Evolutionary conservation across 2,888 invertebrate genomes (phyloP).

Genomic region (Conchocele bisecta): DNA sequence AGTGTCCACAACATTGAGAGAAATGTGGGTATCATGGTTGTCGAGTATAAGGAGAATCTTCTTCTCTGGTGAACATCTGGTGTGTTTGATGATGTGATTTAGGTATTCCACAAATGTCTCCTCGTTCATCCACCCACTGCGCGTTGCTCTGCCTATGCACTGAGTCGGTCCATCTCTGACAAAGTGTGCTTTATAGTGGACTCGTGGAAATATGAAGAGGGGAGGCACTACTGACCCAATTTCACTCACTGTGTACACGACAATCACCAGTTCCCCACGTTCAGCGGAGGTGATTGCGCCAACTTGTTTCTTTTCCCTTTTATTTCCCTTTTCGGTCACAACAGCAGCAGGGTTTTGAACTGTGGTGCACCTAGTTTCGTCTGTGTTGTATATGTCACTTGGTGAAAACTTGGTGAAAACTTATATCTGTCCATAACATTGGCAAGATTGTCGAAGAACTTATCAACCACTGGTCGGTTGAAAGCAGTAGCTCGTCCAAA

Average conservation of each 20-base stretch:
- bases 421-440: slow-evolving; percentile 39
- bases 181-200: slow-evolving; percentile 32
- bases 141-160: slow-evolving; percentile 25
- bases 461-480: slow-evolving; percentile 29
- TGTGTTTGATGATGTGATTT: slow-evolving; percentile 73
- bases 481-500: slow-evolving; percentile 45
- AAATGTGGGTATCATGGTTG: slow-evolving; percentile 72
- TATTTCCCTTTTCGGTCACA: slow-evolving; percentile 42
- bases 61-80: slow-evolving; percentile 62
- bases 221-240: slow-evolving; percentile 48
- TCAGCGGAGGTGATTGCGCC: slow-evolving; percentile 51
- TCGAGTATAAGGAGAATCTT: slow-evolving; percentile 73
- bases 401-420: slow-evolving; percentile 12
- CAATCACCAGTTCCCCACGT: slow-evolving; percentile 44
- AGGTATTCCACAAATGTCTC: slow-evolving; percentile 65
- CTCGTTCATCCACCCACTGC: slow-evolving; percentile 73
- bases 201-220: slow-evolving; percentile 41
- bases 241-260: slow-evolving; percentile 32
- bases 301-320: slow-evolving; percentile 50
- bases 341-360: slow-evolving; percentile 46
- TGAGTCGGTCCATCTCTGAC: slow-evolving; percentile 21
- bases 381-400: slow-evolving; percentile 44
- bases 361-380: slow-evolving; percentile 55
- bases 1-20: slow-evolving; percentile 62
- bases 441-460: slow-evolving; percentile 42